Conservation (phyloP, 2,888 invertebrate genomes). For the Aphodius sticticus region DNA sequence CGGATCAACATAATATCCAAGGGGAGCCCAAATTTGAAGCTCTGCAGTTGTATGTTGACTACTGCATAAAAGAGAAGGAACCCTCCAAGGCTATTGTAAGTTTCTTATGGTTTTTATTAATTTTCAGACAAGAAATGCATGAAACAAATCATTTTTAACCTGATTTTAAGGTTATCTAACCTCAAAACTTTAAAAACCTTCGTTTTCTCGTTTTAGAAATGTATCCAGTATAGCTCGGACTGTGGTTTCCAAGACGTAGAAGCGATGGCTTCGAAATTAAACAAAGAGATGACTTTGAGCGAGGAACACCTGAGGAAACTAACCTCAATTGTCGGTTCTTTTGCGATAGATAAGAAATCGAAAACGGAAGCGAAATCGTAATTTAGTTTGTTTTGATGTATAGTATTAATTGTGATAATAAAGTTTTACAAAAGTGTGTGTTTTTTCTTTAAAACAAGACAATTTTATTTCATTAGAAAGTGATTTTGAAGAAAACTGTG, state of each 20-base stretch:
- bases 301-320: conserved; percentile 56
- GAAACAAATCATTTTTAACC: conserved; percentile 18
- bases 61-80: conserved; percentile 63
- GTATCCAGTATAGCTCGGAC: conserved; percentile 67
- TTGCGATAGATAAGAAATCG: neutral
- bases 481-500: too few species aligned
- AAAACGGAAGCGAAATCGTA: neutral
- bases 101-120: conserved; percentile 25
- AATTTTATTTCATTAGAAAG: too few species aligned
- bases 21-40: conserved; percentile 65
- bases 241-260: conserved; percentile 63
- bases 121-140: neutral
- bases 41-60: conserved; percentile 63
- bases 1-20: conserved; percentile 62
- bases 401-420: conserved; percentile 4
- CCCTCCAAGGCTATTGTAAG: conserved; percentile 65
- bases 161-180: neutral
- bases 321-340: neutral
- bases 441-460: neutral
- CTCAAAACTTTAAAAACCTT: neutral
- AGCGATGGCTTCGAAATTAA: conserved; percentile 58
- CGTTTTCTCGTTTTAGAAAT: conserved; percentile 57
- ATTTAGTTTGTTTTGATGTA: neutral
- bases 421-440: neutral
- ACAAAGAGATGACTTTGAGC: conserved; percentile 60